These are phyloP conservation scores for Gymnothorax reevesii DNA, from an alignment of 2,797 vertebrate species.

Conservation along the genomic window DNA sequence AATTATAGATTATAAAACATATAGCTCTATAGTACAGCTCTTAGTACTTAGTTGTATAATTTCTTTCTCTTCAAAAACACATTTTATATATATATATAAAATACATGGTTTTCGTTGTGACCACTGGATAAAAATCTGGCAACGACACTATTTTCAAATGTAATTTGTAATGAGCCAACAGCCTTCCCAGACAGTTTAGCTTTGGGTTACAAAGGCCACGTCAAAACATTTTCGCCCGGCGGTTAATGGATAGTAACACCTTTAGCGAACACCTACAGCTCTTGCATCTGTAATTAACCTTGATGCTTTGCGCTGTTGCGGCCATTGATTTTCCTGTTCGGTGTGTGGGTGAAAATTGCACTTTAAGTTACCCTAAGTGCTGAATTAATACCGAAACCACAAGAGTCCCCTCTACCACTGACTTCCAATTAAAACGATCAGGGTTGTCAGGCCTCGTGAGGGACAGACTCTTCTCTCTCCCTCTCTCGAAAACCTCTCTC, in stretches of 20 bases:
- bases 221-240: conserved; percentile 52
- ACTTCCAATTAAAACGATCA: conserved; percentile 82
- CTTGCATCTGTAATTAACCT: conserved; percentile 81
- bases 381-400: conserved; percentile 86
- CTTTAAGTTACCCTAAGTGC: conserved; percentile 85
- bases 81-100: conserved; percentile 33
- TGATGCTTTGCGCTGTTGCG: conserved; percentile 78
- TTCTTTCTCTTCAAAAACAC: not conserved
- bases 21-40: not conserved
- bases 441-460: conserved; percentile 61
- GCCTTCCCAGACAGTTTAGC: conserved; percentile 53
- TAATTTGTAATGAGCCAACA: conserved; percentile 63
- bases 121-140: conserved; percentile 53
- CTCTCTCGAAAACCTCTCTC: not conserved
- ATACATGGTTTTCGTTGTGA: conserved; percentile 5
- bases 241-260: conserved; percentile 33
- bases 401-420: conserved; percentile 76
- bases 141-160: conserved; percentile 39
- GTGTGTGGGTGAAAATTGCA: conserved; percentile 84
- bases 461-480: not conserved
- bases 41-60: not conserved
- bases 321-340: conserved; percentile 84
- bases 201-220: conserved; percentile 57
- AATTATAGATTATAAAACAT: not conserved
- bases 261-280: conserved; percentile 52